Evolutionary conservation across 2,797 vertebrate species (phyloP), one percentile per base, ranked within the genome.

Genomic region (Sandelia bainsii): DNA sequence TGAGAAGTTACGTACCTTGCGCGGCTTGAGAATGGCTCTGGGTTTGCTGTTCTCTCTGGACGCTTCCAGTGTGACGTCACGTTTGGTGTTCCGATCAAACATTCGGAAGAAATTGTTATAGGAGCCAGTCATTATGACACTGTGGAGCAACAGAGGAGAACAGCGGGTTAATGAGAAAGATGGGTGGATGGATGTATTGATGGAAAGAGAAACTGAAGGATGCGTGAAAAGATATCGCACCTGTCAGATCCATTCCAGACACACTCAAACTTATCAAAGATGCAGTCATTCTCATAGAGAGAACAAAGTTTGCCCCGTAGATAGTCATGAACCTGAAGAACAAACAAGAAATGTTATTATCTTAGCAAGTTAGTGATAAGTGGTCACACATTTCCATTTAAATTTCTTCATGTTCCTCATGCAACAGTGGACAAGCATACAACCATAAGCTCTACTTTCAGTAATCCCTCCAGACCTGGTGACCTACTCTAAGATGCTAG

Each of bases 201-300:
- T 14, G 25, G 22, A 51, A 29, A 27, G 14, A 65, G 34, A 7
- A 14, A 45, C 10, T 17, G 8, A 46, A 19, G 11, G n/a, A 32
- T 45, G 17, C 11, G 25, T 17, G 39, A 11, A 34, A 20, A 39
- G 9, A 32, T 13, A 39, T 34, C 94, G 94, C 81, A 99, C 98
- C 98, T 99, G 96, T 99, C 98, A 0, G 97, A 96, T 40, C 98
- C 98, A n/a, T 99, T 99, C 98, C 98, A 99, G 73, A 98, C 98
- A 49, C 98, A 99, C 93, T 99, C 98, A 69, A 99, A 99, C 93
- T 99, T 99, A 95, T 99, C 98, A 49, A 99, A 99, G 95, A 99
- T 99, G 95, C 98, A 99, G 93, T 99, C 98, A 0, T 99, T 99
- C 93, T 99, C 98, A 0, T 99, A 99, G 71, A 99, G 95, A 0